Percentiles rank a stretch among this genome's conserved stretches.
phyloP scores from a whole-genome alignment of 2,797 vertebrate genomes.

The Nyctalus aviator region DNA sequence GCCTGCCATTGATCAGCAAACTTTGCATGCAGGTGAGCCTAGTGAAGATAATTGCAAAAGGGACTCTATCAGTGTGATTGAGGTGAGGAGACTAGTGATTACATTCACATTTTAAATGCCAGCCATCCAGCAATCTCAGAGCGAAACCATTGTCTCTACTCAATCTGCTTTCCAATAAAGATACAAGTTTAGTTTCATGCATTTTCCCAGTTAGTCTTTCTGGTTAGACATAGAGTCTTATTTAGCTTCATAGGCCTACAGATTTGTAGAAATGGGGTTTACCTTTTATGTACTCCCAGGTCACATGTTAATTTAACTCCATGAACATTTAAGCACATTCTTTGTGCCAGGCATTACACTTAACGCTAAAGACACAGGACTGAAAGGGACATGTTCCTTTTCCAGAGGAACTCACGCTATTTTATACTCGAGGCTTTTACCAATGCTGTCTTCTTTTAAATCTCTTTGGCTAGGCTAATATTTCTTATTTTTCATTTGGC shows the following conservation, averaged over 20 bases:
- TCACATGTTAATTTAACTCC: not conserved
- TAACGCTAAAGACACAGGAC: not conserved
- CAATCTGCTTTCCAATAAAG: constrained; percentile 45
- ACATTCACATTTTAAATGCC: constrained; percentile 7
- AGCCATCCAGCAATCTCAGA: not conserved
- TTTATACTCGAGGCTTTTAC: constrained; percentile 37
- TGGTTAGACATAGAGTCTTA: not conserved
- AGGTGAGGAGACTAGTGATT: constrained; percentile 2
- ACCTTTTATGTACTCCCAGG: not conserved
- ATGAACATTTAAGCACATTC: not conserved
- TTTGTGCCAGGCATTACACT: not conserved
- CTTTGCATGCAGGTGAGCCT: constrained; percentile 63
- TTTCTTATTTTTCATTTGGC: constrained; percentile 62
- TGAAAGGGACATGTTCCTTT: constrained; percentile 4
- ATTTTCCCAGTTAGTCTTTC: constrained; percentile 9
- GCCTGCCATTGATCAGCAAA: constrained; percentile 32
- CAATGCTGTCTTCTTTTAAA: not conserved
- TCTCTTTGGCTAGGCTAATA: constrained; percentile 55
- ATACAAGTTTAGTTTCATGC: constrained; percentile 50
- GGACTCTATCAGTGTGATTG: not conserved
- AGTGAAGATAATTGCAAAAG: constrained; percentile 45
- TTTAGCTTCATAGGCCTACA: not conserved
- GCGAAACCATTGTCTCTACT: not conserved
- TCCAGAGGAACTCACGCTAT: not conserved
- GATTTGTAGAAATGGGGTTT: not conserved